Evolutionary conservation across 2,888 invertebrate species (phyloP), one percentile per base, ranked within the genome.

Genomic region (Drosophila affinis): DNA sequence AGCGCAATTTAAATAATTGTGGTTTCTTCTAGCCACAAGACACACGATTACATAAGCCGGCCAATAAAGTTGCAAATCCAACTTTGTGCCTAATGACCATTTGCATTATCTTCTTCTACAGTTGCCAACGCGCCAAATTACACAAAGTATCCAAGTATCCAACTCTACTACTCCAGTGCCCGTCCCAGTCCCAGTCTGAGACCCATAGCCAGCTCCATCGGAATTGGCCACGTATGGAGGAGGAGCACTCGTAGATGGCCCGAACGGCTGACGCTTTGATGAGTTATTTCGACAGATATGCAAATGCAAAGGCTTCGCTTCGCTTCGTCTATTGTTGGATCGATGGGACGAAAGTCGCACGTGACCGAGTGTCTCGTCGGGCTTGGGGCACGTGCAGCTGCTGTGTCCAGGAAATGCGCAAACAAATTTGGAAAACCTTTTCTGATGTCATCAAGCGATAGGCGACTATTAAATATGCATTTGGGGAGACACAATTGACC

Each of bases 271-370:
- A 39, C n/a, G 58, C 73, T 58, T 81, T 88, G 84, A 88, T 84
- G 85, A 73, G 70, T 73, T 78, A 71, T 84, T 84, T 89, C 89
- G 82, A 85, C 89, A 84, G 87, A 74, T 87, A 84, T 84, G 89
- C 77, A 88, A 84, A 84, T 84, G 39, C 53, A 54, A 55, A 1
- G 34, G 12, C 34, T 34, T 32, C 10, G 4, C 24, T 24, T 24
- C 24, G 34, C 5, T 29, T 17, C 9, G 46, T 29, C 49, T 54
- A 70, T 70, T 70, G 72, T 70, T 70, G 72, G 46, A 72, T 72
- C 62, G 55, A 70, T 70, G 69, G 65, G 18, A 39, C 62, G 39
- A 34, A 14, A 47, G 45, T 62, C 51, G 72, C 62, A 72, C 72
- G 62, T 72, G 53, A 68, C 46, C 53, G 29, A 34, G 45, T 10